Base-by-base conservation (phyloP, 2,113 vertebrate species). In the Siphamia tubifer region DNA sequence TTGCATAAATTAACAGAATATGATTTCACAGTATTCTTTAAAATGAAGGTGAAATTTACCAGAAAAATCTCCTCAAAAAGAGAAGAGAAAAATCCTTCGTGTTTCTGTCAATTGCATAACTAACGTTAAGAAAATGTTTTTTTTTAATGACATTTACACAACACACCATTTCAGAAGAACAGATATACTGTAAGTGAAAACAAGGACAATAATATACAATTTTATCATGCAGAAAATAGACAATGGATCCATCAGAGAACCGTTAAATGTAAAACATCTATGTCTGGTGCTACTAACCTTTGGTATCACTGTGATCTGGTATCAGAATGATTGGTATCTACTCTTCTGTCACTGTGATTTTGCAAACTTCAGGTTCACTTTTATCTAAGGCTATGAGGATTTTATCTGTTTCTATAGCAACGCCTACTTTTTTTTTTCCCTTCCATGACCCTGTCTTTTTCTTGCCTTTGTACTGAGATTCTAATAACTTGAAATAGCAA, bases 381-480 rank as follows among this genome's bases (percentile, higher is more conserved):
- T 30, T 17, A 42, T 55, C 13, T 16, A n/a, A 30, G 4, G 27
- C 24, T 51, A 13, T 54, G 17, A 36, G 19, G 13, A 55, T 20
- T 34, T 54, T 11, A 30, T 40, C 45, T 40, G 68, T 77, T 71
- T 66, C 74, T 55, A 70, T 67, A 44, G 74, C 15, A 66, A 78
- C 20, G 0, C 4, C 25, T 4, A 57, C 35, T 2, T 13, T 28
- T 30, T 64, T 27, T 27, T 49, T 54, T 54, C 4, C 4, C 32
- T 8, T 34, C 4, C 16, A 10, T 48, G 49, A 47, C 65, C 65
- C 35, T 67, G 49, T 70, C 38, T 16, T 36, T 39, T 40, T 15
- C 9, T n/a, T 4, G 39, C 3, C 30, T 19, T 6, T 7, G 6
- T 28, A 15, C 28, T 38, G 12, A 34, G 34, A 12, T 21, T 8